These are phyloP conservation scores for Aricia agestis DNA, from an alignment of 1,140 invertebrate species.

Conservation along the genomic window DNA sequence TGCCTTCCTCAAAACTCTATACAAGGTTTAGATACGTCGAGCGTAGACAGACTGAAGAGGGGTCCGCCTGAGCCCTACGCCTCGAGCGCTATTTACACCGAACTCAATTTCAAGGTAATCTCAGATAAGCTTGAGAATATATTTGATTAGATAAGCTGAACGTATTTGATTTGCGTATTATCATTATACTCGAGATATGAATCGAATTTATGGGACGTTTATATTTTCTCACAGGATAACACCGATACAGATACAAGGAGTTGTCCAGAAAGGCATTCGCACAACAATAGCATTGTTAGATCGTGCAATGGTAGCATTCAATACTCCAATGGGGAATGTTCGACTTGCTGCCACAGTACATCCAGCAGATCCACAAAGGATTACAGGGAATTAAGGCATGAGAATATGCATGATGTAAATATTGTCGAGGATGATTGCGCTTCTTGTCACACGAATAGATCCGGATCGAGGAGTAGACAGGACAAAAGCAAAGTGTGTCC, in stretches of 20 bases:
- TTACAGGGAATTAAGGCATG: constrained; percentile 61
- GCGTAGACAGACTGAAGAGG: constrained; percentile 63
- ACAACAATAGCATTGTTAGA: constrained; percentile 70
- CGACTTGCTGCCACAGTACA: constrained; percentile 67
- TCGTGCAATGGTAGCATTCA: constrained; percentile 68
- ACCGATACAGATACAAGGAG: constrained; percentile 60
- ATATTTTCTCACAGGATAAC: constrained; percentile 47
- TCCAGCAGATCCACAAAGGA: constrained; percentile 70
- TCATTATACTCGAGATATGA: constrained; percentile 37
- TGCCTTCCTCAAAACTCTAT: constrained; percentile 69
- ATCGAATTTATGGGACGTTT: constrained; percentile 17
- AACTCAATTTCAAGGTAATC: constrained; percentile 68
- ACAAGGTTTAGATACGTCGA: constrained; percentile 61
- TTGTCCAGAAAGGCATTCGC: constrained; percentile 64
- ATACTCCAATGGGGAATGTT: constrained; percentile 70
- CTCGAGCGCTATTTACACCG: constrained; percentile 71
- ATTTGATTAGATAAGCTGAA: constrained; percentile 52
- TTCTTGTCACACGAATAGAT: constrained; percentile 64
- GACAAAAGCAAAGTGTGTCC: constrained; percentile 70
- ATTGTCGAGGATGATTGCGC: constrained; percentile 61
- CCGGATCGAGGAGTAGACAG: constrained; percentile 64
- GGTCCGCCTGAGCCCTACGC: constrained; percentile 67
- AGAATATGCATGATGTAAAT: constrained; percentile 57
- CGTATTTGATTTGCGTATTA: constrained; percentile 40
- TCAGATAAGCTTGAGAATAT: constrained; percentile 55